Percentiles rank a stretch among this genome's conserved stretches.
These are phyloP conservation scores for Cephus pygmeus DNA, from an alignment of 2,888 invertebrate species.

Conservation along the genomic window DNA sequence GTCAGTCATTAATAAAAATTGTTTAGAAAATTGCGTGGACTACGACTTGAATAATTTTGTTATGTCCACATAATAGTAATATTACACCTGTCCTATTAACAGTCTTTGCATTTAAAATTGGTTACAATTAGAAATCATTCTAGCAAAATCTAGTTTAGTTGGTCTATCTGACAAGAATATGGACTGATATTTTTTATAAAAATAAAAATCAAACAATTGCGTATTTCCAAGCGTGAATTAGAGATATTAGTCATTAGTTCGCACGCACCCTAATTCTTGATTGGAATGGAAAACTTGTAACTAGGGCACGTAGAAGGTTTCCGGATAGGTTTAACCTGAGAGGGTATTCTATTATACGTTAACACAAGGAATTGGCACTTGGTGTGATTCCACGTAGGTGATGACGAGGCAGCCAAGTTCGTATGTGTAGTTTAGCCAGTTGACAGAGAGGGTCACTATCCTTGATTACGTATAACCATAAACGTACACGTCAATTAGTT, in stretches of 20 bases:
- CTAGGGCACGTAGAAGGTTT: neutral
- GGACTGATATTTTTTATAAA: neutral
- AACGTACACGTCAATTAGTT: neutral
- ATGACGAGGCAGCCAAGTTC: neutral
- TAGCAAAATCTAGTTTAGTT: neutral
- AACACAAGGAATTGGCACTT: neutral
- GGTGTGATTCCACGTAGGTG: neutral
- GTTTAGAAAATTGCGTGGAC: neutral
- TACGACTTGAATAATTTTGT: neutral
- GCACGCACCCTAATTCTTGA: neutral
- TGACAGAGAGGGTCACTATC: slow-evolving; percentile 31
- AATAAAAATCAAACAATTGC: neutral
- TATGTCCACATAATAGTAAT: no score
- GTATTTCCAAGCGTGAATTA: neutral
- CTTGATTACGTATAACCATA: slow-evolving; percentile 20
- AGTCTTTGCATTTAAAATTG: neutral
- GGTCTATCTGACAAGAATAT: neutral
- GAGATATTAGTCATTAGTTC: neutral
- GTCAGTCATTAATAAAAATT: neutral
- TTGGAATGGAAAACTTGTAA: neutral
- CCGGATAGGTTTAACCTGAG: neutral
- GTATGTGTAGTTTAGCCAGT: slow-evolving; percentile 15
- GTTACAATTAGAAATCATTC: neutral
- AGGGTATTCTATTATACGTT: neutral
- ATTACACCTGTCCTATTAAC: no score